These are phyloP conservation scores for Epinotia brunnichana DNA, from an alignment of 2,888 invertebrate species.

Conservation along the genomic window DNA sequence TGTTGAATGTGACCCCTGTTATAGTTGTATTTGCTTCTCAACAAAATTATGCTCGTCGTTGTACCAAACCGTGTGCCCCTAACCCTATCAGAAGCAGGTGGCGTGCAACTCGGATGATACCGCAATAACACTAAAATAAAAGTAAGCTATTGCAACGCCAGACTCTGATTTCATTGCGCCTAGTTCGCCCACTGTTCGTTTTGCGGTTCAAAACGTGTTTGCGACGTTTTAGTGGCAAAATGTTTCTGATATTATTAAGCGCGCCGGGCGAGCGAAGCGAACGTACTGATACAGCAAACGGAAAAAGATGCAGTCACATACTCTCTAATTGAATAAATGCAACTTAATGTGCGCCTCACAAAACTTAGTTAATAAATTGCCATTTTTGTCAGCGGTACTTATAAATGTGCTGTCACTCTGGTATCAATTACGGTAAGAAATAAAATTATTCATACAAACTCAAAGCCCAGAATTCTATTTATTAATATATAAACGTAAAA, in stretches of 20 bases:
- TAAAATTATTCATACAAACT: neutral
- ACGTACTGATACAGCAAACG: neutral
- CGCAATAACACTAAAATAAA: slow-evolving; percentile 73
- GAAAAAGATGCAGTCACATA: neutral
- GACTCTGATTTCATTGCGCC: slow-evolving; percentile 53
- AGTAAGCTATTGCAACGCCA: slow-evolving; percentile 62
- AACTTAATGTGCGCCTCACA: neutral
- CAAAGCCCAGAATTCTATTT: too few species aligned
- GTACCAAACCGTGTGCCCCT: slow-evolving; percentile 43
- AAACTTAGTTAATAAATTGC: neutral
- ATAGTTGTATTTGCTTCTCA: neutral
- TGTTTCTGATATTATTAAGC: slow-evolving; percentile 1
- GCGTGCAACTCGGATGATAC: slow-evolving; percentile 58
- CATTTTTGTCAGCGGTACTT: too few species aligned
- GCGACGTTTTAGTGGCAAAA: slow-evolving; percentile 12
- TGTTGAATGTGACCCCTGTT: too few species aligned
- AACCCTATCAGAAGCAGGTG: slow-evolving; percentile 65
- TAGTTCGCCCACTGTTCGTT: slow-evolving; percentile 30
- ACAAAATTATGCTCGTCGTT: neutral
- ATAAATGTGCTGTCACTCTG: neutral
- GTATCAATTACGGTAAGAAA: neutral
- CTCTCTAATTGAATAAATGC: too few species aligned
- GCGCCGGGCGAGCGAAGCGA: neutral
- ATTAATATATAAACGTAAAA: too few species aligned
- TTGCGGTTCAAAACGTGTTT: slow-evolving; percentile 21